Evolutionary conservation across 2,888 invertebrate genomes (phyloP).

Genomic region (Harmothoe impar): DNA sequence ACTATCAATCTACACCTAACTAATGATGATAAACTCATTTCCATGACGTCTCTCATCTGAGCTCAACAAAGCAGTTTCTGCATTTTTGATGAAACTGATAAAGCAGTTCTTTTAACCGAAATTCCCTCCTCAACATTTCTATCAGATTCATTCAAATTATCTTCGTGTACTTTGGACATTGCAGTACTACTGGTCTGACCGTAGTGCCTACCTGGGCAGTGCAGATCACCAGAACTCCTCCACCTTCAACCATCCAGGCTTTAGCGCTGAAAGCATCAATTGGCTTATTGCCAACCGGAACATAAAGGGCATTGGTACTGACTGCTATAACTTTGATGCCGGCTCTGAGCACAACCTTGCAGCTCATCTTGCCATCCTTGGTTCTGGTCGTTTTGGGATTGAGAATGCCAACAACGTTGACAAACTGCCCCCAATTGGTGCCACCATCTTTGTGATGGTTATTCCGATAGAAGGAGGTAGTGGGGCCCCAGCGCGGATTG

Average conservation of each 20-base stretch:
- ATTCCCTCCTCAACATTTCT: too few relatives aligned
- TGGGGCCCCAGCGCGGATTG: background rate
- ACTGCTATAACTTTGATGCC: background rate
- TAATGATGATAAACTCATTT: too few relatives aligned
- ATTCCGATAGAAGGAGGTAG: background rate
- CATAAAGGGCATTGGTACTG: conserved; percentile 49
- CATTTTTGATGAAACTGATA: too few relatives aligned
- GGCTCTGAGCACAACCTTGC: background rate
- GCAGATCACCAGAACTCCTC: background rate
- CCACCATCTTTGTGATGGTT: background rate
- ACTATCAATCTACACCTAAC: too few relatives aligned
- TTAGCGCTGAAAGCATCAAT: background rate
- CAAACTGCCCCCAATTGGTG: background rate
- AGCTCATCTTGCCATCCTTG: background rate
- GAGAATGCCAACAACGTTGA: background rate
- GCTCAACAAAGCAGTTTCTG: too few relatives aligned
- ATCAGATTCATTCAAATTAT: too few relatives aligned
- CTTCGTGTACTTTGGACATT: too few relatives aligned
- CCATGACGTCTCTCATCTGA: too few relatives aligned
- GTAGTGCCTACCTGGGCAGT: background rate
- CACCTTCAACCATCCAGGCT: conserved; percentile 36
- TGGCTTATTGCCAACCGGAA: background rate
- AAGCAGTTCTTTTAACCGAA: too few relatives aligned
- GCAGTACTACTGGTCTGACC: conserved; percentile 34
- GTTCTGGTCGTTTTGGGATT: background rate